Evolutionary conservation across 2,888 invertebrate species (phyloP).

Genomic region (Kuschelorhynchus macadamiae): DNA sequence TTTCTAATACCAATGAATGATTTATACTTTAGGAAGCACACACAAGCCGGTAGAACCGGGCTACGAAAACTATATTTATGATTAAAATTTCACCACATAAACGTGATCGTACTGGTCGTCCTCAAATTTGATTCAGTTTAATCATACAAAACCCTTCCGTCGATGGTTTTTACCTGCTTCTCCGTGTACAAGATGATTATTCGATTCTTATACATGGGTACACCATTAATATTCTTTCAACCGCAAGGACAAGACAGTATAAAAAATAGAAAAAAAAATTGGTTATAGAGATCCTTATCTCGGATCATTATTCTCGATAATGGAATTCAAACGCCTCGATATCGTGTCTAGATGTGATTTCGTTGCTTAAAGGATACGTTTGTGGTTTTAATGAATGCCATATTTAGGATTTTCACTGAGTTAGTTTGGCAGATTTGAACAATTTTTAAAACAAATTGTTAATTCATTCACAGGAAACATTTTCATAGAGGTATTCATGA

Average conservation of each 20-base stretch:
- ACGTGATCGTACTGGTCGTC: no score
- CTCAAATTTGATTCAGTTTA: not conserved
- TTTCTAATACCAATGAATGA: no score
- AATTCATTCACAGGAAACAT: no score
- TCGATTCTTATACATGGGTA: constrained; percentile 34
- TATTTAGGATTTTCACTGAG: constrained; percentile 34
- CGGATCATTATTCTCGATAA: constrained; percentile 48
- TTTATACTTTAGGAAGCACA: no score
- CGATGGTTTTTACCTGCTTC: constrained; percentile 31
- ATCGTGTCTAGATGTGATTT: constrained; percentile 46
- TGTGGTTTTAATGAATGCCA: constrained; percentile 38
- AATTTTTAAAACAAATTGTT: no score
- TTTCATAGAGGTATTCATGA: not conserved
- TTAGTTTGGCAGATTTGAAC: constrained; percentile 7
- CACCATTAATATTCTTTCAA: constrained; percentile 37
- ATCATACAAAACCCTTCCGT: not conserved
- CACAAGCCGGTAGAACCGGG: no score
- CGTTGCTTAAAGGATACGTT: constrained; percentile 40
- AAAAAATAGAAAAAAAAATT: constrained; percentile 40
- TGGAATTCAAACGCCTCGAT: constrained; percentile 46
- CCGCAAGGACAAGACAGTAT: constrained; percentile 39
- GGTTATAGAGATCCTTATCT: constrained; percentile 47
- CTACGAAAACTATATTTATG: no score
- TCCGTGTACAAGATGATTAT: constrained; percentile 42
- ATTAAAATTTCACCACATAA: no score